Base-by-base conservation (phyloP, 2,797 vertebrate species). In the Hydrolagus colliei region DNA sequence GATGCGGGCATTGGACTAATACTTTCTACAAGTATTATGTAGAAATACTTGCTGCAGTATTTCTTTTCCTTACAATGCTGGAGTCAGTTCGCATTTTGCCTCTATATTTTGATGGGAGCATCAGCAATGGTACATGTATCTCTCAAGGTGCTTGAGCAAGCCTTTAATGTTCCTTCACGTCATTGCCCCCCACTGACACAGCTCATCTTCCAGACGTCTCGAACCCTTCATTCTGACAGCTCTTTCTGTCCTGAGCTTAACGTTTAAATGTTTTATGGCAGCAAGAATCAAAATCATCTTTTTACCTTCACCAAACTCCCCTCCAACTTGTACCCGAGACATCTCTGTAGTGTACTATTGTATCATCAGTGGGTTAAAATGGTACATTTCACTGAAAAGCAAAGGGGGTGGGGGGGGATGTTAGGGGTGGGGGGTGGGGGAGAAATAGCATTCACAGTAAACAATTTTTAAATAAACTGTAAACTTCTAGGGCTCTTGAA, bases 321-420 rank as follows among this genome's bases (percentile, higher is more conserved):
- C 41, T 65, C 65, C 78, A 65, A 67, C 32, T 27, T 14, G 32
- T 63, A 80, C 32, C 61, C 1, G 65, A 65, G 62, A 27, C 78
- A 67, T 80, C 11, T 65, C 65, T 65, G 78, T 12, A 65, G 65
- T 65, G 61, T 32, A 65, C n/a, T 65, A 35, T 80, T 65, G 65
- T 80, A 62, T 80, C 78, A 80, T 65, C 62, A 22, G 41, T 65
- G 59, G 62, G 63, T 61, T 79, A 80, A 27, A 65, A 80, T 63
- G 13, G 22, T 6, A 80, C n/a, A 65, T 80, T 14, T 65, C 14
- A 32, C 62, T 2, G 9, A 62, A 59, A 63, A 65, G 32, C n/a
- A 61, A 16, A 61, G 20, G 61, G 32, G 13, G 73, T 18, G 41
- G 41, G 41, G 6, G 6, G 41, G 27, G 27, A 27, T 27, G 27